Base-by-base conservation (phyloP, 1,140 invertebrate species). In the Brachionus asplanchnoidis region DNA sequence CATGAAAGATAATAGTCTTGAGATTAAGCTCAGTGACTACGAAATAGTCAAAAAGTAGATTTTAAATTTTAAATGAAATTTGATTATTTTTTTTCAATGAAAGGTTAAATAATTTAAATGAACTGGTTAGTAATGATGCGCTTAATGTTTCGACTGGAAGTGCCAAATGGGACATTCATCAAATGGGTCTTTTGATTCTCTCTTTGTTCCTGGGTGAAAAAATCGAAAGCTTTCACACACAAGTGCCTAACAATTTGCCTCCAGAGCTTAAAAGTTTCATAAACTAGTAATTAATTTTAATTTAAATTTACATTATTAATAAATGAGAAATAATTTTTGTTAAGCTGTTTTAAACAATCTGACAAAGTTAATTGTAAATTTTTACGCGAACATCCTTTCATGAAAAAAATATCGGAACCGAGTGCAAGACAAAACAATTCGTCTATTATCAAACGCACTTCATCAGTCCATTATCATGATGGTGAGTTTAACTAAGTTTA, bases 241-340 rank as follows among this genome's bases (percentile, higher is more conserved):
- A 91, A 85, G 89, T 93, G 84, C 91, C 92, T 56, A 86, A 88
- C 14, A 88, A 88, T 28, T 87, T 92, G 40, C 91, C 91, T 36
- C 87, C 89, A 60, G 92, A 93, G 86, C 91, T 94, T 82, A 91
- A 92, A 85, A 93, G 94, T 88, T 94, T 94, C 89, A 88, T 94
- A 56, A 90, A 90, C 70, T 93, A 91, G 92, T 93, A 88, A 53
- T 17, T 17, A 8, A 60, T 60, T 60, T n/a, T 20, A 20, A 60
- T 20, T 17, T 7, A 46, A 87, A 87, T 86, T 80, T 6, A 5
- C 3, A 36, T 36, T 7, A 36, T 6, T 36, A 36, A 7, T 6
- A 7, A 36, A 36, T 36, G 32, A 36, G 4, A 53, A 36, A 80
- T 28, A 23, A 68, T 23, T 46, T 84, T 26, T 73, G n/a, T 56